A percentile compares a stretch with the other conserved stretches of the same genome.
These are phyloP conservation scores for Trematomus loennbergii DNA, from an alignment of 2,113 vertebrate species.

Conservation along the genomic window DNA sequence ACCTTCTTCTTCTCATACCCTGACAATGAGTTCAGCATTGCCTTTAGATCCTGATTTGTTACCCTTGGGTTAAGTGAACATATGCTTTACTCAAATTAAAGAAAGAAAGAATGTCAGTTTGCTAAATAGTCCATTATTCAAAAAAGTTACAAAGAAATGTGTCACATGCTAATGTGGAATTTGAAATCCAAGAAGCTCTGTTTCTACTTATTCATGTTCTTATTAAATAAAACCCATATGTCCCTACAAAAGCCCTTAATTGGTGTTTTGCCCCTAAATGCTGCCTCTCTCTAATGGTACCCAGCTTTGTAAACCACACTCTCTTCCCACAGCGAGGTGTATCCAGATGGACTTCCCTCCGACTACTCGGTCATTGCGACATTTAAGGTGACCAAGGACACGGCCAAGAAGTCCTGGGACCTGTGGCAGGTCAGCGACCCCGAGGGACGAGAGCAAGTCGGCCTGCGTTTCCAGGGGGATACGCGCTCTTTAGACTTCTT, in stretches of 20 bases:
- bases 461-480: slow-evolving; percentile 77
- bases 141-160: slow-evolving; percentile 6
- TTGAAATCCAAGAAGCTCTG: neutral
- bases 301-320: slow-evolving; percentile 18
- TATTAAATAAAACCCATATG: slow-evolving; percentile 11
- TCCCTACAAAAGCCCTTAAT: slow-evolving; percentile 1
- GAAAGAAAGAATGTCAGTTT: slow-evolving; percentile 37
- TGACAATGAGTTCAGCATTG: slow-evolving; percentile 25
- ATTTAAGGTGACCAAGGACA: slow-evolving; percentile 81
- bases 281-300: slow-evolving; percentile 15
- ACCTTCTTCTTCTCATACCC: slow-evolving; percentile 15
- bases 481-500: slow-evolving; percentile 77
- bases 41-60: slow-evolving; percentile 2
- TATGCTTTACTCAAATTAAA: slow-evolving; percentile 37
- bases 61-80: neutral
- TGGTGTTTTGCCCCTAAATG: slow-evolving; percentile 19
- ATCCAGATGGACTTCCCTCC: slow-evolving; percentile 79
- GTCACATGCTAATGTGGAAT: slow-evolving; percentile 6
- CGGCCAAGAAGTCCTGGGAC: slow-evolving; percentile 73
- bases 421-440: slow-evolving; percentile 84
- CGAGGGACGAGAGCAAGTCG: slow-evolving; percentile 70
- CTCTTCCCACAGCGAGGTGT: slow-evolving; percentile 69
- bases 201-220: slow-evolving; percentile 16
- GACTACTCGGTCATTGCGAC: slow-evolving; percentile 82
- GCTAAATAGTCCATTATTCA: neutral